These are phyloP conservation scores for Furcula furcula DNA, from an alignment of 2,888 invertebrate species.

Conservation along the genomic window DNA sequence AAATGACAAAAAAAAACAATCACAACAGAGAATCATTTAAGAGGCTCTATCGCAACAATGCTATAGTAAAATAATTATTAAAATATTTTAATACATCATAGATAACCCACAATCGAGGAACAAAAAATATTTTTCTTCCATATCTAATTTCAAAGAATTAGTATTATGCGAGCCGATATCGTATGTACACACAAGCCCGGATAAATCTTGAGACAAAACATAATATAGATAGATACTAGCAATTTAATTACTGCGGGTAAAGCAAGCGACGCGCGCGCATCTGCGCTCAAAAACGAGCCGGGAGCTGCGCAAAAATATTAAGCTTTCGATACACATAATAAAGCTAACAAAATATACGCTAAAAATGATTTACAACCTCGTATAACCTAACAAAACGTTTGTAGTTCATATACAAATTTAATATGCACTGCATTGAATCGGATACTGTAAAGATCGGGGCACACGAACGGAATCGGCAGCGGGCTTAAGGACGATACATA, in stretches of 20 bases:
- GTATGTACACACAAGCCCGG: conserved; percentile 58
- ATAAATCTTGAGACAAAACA: conserved; percentile 37
- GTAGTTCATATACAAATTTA: conserved; percentile 66
- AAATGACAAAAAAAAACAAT: conserved; percentile 56
- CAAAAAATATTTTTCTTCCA: conserved; percentile 43
- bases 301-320: conserved; percentile 46
- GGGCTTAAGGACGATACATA: conserved; percentile 56
- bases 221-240: conserved; percentile 56
- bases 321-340: conserved; percentile 69
- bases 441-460: conserved; percentile 44
- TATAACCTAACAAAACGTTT: conserved; percentile 75
- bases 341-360: conserved; percentile 78
- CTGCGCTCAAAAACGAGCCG: conserved; percentile 47
- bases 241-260: conserved; percentile 61
- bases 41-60: conserved; percentile 50
- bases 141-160: conserved; percentile 48
- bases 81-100: conserved; percentile 48
- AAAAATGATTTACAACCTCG: conserved; percentile 80
- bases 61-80: conserved; percentile 53
- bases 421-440: conserved; percentile 43
- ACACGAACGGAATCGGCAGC: conserved; percentile 41
- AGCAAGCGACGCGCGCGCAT: conserved; percentile 33
- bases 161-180: conserved; percentile 60
- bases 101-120: conserved; percentile 46
- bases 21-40: conserved; percentile 55